phyloP scores from a whole-genome alignment of 1,140 invertebrate species.

The Papilio glaucus region DNA sequence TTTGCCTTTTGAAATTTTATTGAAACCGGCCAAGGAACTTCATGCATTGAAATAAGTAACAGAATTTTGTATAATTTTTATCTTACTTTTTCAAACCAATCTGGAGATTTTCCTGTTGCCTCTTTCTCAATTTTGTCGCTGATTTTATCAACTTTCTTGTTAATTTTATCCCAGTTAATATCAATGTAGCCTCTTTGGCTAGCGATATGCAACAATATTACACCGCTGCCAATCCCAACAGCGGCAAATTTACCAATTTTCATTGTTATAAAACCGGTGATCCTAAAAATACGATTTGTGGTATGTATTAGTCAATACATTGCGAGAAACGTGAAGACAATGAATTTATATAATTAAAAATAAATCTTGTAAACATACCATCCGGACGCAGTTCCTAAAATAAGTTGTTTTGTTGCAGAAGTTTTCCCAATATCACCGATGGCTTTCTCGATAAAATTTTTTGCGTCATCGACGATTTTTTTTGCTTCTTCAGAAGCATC shows the following conservation, averaged over 20 bases:
- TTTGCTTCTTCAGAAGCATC: constrained; percentile 81
- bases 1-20: constrained; percentile 5
- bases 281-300: constrained; percentile 83
- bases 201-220: constrained; percentile 95
- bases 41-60: neutral
- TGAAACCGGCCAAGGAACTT: constrained; percentile 41
- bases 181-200: constrained; percentile 96
- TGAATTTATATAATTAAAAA: constrained; percentile 39
- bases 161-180: constrained; percentile 94
- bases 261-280: constrained; percentile 94
- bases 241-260: constrained; percentile 96
- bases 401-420: constrained; percentile 93
- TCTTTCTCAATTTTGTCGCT: constrained; percentile 91
- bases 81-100: constrained; percentile 91
- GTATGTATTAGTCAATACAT: constrained; percentile 21
- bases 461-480: constrained; percentile 86
- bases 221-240: constrained; percentile 93
- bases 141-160: constrained; percentile 91
- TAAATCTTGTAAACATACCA: constrained; percentile 86
- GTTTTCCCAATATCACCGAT: constrained; percentile 91
- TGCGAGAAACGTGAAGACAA: constrained; percentile 43
- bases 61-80: neutral
- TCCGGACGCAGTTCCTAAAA: constrained; percentile 93
- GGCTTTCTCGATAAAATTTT: constrained; percentile 88
- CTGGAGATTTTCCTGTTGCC: constrained; percentile 88